Base-by-base conservation (phyloP, 1,140 invertebrate genomes). In the Physella acuta region DNA sequence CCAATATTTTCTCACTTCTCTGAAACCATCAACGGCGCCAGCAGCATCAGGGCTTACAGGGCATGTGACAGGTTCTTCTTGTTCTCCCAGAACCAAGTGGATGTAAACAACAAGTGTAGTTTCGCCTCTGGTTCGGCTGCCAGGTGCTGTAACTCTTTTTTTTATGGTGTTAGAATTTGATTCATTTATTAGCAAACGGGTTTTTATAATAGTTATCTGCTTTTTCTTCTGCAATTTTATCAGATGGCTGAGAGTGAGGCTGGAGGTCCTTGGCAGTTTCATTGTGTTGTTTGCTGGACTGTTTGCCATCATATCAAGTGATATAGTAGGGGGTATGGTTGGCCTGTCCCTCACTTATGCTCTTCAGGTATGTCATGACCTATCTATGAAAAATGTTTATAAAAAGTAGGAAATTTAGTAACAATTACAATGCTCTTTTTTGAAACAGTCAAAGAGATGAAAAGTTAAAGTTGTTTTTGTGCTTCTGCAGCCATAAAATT, bases 241-340 rank as follows among this genome's bases (percentile, higher is more conserved):
- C 71, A 88, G 95, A 81, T 98, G 95, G 96, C 85, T 98, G 26
- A 92, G 93, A 0, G 88, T 98, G 2, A 87, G 95, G 34, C 86
- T 99, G 60, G 95, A 98, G 85, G 92, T 96, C 39, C 76, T 89
- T 49, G 88, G 88, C 33, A 88, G 87, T 73, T 78, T 85, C 28
- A 78, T 89, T 5, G 86, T 88, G 1, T 79, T 89, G 33, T 85
- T 83, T 68, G 82, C 88, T 3, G 82, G 87, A 3, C 74, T 89
- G 20, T 88, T 88, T 77, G 84, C 86, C 59, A 84, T 87, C 5
- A 55, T 86, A 17, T 70, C 73, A 4, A 52, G 68, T 39, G 69
- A 71, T 8, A 81, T 78, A 55, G 79, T 82, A 8, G 87, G 88
- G 31, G 75, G 81, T 53, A 44, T 78, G 20, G 82, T 85, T 53